phyloP scores from a whole-genome alignment of 2,888 invertebrate genomes.

The Idaea dimidiata region DNA sequence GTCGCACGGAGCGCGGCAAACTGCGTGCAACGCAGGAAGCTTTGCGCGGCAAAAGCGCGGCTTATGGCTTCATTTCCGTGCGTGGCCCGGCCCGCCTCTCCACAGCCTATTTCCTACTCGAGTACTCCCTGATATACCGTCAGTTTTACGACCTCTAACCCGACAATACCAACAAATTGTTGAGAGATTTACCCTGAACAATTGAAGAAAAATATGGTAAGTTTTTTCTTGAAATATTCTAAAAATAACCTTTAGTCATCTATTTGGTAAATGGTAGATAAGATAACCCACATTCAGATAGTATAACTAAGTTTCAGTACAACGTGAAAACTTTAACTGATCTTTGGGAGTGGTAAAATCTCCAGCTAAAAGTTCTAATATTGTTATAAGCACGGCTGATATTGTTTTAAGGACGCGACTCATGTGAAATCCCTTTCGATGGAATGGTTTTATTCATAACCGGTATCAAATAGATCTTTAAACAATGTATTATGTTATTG shows the following conservation, averaged over 20 bases:
- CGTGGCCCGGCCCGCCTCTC: slow-evolving; percentile 50
- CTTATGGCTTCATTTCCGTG: slow-evolving; percentile 59
- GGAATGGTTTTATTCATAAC: too few relatives aligned
- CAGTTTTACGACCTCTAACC: slow-evolving; percentile 33
- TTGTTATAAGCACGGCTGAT: slow-evolving; percentile 31
- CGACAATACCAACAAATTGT: neutral
- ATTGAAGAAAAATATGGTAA: neutral
- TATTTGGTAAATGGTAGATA: neutral
- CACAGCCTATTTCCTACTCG: slow-evolving; percentile 53
- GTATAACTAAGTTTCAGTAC: neutral
- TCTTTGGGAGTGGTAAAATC: neutral
- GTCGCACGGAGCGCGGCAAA: neutral
- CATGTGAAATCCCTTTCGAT: too few relatives aligned
- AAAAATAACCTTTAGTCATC: slow-evolving; percentile 19
- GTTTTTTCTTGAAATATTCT: slow-evolving; percentile 11
- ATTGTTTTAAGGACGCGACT: too few relatives aligned
- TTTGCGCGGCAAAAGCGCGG: slow-evolving; percentile 17
- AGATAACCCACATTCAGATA: too few relatives aligned
- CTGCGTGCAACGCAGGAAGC: slow-evolving; percentile 3
- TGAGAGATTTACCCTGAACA: neutral
- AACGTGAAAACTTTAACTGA: neutral
- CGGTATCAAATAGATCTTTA: too few relatives aligned
- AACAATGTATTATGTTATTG: too few relatives aligned
- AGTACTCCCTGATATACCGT: slow-evolving; percentile 41
- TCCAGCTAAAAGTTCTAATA: slow-evolving; percentile 20